phyloP scores from a whole-genome alignment of 2,113 vertebrate species.

The Pao palembangensis region DNA sequence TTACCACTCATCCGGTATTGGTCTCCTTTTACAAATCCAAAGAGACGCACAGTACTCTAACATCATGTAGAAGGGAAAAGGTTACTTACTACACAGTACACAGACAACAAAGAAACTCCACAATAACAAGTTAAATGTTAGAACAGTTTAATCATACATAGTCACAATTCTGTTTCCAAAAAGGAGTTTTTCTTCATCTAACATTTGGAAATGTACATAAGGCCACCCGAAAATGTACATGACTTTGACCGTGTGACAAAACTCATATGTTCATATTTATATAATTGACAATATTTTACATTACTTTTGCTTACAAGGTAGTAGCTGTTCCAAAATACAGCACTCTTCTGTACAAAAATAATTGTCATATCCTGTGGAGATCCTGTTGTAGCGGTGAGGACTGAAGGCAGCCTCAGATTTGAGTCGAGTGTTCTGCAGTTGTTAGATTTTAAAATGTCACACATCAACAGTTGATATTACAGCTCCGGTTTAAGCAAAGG shows the following conservation, averaged over 20 bases:
- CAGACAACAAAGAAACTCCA: conserved; percentile 2
- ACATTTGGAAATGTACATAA: conserved; percentile 99
- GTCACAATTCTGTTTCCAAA: conserved; percentile 98
- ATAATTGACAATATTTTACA: conserved; percentile 99
- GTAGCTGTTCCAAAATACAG: conserved; percentile 97
- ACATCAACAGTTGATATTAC: conserved; percentile 82
- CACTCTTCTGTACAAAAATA: conserved; percentile 98
- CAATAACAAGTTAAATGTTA: conserved; percentile 85
- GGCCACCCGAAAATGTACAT: conserved; percentile 99
- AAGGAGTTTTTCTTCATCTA: conserved; percentile 76
- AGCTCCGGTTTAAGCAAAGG: conserved; percentile 92
- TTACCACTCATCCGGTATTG: no score
- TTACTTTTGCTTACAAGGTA: conserved; percentile 91
- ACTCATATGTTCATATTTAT: conserved; percentile 97
- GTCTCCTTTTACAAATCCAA: no score
- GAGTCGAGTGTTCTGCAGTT: conserved; percentile 67
- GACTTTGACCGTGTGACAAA: conserved; percentile 96
- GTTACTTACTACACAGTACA: no score
- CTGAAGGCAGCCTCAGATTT: conserved; percentile 80
- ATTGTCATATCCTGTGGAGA: conserved; percentile 89
- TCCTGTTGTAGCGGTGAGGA: conserved; percentile 81
- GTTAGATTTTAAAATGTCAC: conserved; percentile 76
- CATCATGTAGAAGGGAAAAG: no score
- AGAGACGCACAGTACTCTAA: no score
- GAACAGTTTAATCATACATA: conserved; percentile 99